phyloP scores from a whole-genome alignment of 64 coral and sea anemone species.

The Catalaphyllia jardinei region DNA sequence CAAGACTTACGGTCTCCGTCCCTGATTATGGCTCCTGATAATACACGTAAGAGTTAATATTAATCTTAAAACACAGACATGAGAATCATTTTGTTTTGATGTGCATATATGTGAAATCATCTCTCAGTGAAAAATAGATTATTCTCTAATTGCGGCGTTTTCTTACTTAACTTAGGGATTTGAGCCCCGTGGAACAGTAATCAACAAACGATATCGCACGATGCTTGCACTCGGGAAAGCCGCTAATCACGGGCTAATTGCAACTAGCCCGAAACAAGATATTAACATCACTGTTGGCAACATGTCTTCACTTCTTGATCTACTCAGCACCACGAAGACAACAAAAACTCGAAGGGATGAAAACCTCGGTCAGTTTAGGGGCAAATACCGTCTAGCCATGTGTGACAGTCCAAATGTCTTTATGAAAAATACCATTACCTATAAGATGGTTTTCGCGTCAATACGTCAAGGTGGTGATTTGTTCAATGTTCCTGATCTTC shows the following conservation, averaged over 20 bases:
- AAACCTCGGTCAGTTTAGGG: neutral
- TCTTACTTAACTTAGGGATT: constrained; percentile 73
- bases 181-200: constrained; percentile 92
- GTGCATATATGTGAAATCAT: too few species aligned
- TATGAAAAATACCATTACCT: constrained; percentile 65
- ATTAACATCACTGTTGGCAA: neutral
- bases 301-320: neutral
- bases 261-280: neutral
- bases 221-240: constrained; percentile 66
- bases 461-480: constrained; percentile 43
- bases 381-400: constrained; percentile 34
- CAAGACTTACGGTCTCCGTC: too few species aligned
- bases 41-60: too few species aligned
- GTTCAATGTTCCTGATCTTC: constrained; percentile 71
- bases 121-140: too few species aligned
- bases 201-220: constrained; percentile 89
- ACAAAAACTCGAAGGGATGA: neutral
- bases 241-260: neutral
- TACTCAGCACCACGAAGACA: neutral
- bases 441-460: constrained; percentile 74
- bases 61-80: too few species aligned
- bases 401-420: constrained; percentile 94
- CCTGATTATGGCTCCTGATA: too few species aligned
- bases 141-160: too few species aligned
- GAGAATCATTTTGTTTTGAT: too few species aligned